Evolutionary conservation across 2,113 vertebrate species (phyloP), one percentile per base, ranked within the genome.

Genomic region (Cyprinus carpio): DNA sequence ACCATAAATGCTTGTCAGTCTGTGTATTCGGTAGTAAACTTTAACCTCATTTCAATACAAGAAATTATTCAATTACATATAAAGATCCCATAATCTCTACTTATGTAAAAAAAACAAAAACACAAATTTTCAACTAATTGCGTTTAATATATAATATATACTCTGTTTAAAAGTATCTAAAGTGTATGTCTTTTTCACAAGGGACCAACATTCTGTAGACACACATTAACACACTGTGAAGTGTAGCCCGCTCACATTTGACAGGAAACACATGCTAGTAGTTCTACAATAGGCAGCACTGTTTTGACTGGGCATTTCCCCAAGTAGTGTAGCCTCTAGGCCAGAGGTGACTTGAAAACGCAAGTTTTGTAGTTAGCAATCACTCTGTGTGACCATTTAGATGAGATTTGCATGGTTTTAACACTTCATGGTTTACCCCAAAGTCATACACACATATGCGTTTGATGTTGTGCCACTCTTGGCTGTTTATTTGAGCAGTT

Each of bases 261-360:
- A 84, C 81, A 81, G 84, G 81, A 85, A 85, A 77, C 67, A 86
- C 82, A 83, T 87, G 49, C 51, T 89, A 82, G 64, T 89, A 86
- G 49, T 86, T 91, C 69, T 90, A 86, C 86, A 86, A 54, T 62
- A n/a, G 81, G 90, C 91, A 92, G 84, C 86, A 77, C 87, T 91
- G 87, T 85, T 65, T 86, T 72, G 78, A 87, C 81, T 86, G 29
- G 54, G 40, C 34, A 23, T 83, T 83, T 83, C 80, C 65, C 80
- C 78, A 15, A 67, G 75, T 31, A 80, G 13, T 12, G 49, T 62
- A 58, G 76, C 31, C 12, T 6, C 56, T n/a, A 72, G 51, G 46
- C 54, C 46, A 23, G 31, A 79, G 8, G 67, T 80, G 40, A 18
- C 51, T 64, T 71, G 16, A 71, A 29, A 46, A 34, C 9, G 11